Base-by-base conservation (phyloP, 2,888 invertebrate genomes). In the Pheosia tremula region DNA sequence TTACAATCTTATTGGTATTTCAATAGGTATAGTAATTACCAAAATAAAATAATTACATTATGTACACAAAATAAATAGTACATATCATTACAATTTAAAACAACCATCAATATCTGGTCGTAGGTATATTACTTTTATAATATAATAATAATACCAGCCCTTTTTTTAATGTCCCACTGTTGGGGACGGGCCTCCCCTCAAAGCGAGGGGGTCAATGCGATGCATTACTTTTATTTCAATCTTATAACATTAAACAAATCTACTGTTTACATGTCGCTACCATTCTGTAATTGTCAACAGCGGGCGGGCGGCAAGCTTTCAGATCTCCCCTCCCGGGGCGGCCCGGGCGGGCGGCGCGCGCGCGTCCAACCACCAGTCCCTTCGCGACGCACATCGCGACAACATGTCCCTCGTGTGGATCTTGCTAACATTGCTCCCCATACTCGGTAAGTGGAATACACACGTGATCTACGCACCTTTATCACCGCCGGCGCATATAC, bases 401-500 rank as follows among this genome's bases (percentile, higher is more conserved):
- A 87, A 86, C 92, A 93, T 93, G 93, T 89, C 87, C 88, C 87
- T 85, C 81, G 79, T 91, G 87, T 93, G 93, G 93, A 85, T 92
- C 81, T 86, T 91, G 80, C 84, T 93, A 67, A 84, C 88, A 77
- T 86, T 93, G 84, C 91, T 93, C 90, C 93, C 93, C 83, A 80
- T 91, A 67, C 84, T 93, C 87, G 93, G 93, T 93, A 93, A 93
- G 93, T 92, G 77, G 64, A 71, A 69, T 67, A 61, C 55, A 59
- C 61, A 66, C 72, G 62, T 66, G 77, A 72, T 67, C 59, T 63
- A 68, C 71, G 72, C 72, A 68, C 69, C 75, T 74, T 69, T 66
- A 62, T 59, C 67, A 59, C 68, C 67, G 65, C 69, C 68, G 66
- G 64, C 69, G 72, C 67, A 67, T 63, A 61, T 67, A 24, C 24